Evolutionary conservation across 2,113 vertebrate species (phyloP).

Genomic region (Himantopus leucocephalus): DNA sequence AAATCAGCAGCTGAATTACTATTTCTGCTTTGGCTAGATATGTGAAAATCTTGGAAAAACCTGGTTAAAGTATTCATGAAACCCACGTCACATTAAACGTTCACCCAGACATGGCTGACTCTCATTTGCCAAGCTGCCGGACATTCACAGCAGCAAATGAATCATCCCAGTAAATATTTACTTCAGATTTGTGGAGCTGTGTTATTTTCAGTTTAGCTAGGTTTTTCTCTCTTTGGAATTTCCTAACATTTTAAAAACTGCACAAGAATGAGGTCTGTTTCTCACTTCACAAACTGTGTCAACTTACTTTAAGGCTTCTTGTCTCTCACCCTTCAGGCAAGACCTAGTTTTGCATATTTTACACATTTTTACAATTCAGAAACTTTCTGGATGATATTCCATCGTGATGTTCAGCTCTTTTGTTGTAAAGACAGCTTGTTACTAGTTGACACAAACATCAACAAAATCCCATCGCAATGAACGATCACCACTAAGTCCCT

Average conservation of each 20-base stretch:
- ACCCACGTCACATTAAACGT: not conserved
- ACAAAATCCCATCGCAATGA: not conserved
- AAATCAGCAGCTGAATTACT: not conserved
- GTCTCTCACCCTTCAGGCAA: conserved; percentile 34
- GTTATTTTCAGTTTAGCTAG: not conserved
- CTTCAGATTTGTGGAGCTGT: not conserved
- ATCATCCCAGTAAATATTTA: not conserved
- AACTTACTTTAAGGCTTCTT: not conserved
- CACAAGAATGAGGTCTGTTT: not conserved
- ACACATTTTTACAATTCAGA: not conserved
- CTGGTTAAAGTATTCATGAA: not conserved
- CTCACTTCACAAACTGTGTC: conserved; percentile 11
- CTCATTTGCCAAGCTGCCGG: not conserved
- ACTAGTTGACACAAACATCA: not conserved
- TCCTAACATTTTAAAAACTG: not conserved
- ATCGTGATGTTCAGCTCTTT: not conserved
- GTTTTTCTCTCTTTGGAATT: not conserved
- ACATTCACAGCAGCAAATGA: not conserved
- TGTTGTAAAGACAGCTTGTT: not conserved
- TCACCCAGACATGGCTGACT: not conserved
- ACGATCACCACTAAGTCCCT: not conserved
- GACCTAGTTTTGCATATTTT: not conserved
- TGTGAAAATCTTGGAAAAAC: not conserved
- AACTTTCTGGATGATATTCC: not conserved
- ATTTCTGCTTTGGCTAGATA: not conserved